Percentiles rank a stretch among this genome's conserved stretches.
phyloP scores from a whole-genome alignment of 2,113 vertebrate genomes.

The Anoura caudifer region DNA sequence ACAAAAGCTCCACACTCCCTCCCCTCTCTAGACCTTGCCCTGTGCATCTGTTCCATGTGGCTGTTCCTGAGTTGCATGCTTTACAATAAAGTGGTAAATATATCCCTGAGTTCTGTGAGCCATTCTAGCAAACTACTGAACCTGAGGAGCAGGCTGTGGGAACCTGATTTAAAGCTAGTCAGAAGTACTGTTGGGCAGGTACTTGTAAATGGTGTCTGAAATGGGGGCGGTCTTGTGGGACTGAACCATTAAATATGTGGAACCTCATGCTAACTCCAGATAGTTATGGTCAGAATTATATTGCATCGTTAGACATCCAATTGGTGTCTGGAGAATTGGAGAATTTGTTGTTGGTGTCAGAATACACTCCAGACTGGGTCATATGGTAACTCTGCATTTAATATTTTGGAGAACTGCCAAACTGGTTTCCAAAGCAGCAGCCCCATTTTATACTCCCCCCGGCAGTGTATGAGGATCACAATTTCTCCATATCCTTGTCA shows the following conservation, averaged over 20 bases:
- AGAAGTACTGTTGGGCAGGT: not conserved
- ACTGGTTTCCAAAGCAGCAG: constrained; percentile 4
- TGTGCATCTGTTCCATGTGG: not conserved
- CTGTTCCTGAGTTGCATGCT: not conserved
- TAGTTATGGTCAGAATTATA: not conserved
- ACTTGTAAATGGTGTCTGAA: not conserved
- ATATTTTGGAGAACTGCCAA: not conserved
- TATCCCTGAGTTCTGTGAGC: not conserved
- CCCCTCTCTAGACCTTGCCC: not conserved
- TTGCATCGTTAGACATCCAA: not conserved
- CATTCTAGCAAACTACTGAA: not conserved
- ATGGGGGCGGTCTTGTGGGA: not conserved
- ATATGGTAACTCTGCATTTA: not conserved
- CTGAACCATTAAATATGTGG: not conserved
- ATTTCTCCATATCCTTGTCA: not conserved
- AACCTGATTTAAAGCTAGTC: not conserved
- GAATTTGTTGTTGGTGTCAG: not conserved
- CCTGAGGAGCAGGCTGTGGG: not conserved
- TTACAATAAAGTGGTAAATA: not conserved
- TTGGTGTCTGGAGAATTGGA: not conserved
- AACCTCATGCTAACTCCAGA: not conserved
- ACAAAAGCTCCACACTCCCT: not conserved
- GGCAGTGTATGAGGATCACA: not conserved
- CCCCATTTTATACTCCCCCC: not conserved
- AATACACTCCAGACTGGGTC: not conserved